Percentiles rank a stretch among this genome's conserved stretches.
Evolutionary conservation across 2,888 invertebrate genomes (phyloP).

Genomic region (Melanostoma mellinum): DNA sequence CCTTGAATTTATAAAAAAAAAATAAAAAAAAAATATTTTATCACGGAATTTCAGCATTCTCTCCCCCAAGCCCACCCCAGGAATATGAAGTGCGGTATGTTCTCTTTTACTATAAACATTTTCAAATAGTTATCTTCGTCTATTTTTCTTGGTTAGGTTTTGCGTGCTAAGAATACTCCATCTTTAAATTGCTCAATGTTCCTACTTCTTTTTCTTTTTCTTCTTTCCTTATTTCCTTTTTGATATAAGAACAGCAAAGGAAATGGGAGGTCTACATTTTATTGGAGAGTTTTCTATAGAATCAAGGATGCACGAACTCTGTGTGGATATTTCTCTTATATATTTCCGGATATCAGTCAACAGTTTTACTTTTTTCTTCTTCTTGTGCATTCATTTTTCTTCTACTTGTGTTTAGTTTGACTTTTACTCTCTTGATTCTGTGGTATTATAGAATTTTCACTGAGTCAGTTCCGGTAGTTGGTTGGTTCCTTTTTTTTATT

Average conservation of each 20-base stretch:
- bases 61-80: not conserved
- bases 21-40: not conserved
- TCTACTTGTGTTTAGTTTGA: not conserved
- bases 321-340: constrained; percentile 24
- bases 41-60: not conserved
- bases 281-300: constrained; percentile 38
- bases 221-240: not conserved
- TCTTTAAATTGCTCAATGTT: constrained; percentile 43
- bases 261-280: constrained; percentile 46
- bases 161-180: constrained; percentile 62
- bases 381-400: not conserved
- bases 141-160: constrained; percentile 26
- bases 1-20: not conserved
- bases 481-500: not conserved
- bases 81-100: constrained; percentile 51
- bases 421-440: constrained; percentile 31
- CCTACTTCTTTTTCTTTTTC: not conserved
- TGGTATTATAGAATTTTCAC: constrained; percentile 28
- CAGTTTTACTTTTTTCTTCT: constrained; percentile 14
- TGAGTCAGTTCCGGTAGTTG: constrained; percentile 28
- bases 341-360: constrained; percentile 53
- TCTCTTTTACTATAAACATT: constrained; percentile 17
- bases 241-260: constrained; percentile 22
- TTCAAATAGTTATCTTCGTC: constrained; percentile 27
- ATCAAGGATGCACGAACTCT: constrained; percentile 43